phyloP scores from a whole-genome alignment of 2,888 invertebrate species.

The Halocaridina rubra region DNA sequence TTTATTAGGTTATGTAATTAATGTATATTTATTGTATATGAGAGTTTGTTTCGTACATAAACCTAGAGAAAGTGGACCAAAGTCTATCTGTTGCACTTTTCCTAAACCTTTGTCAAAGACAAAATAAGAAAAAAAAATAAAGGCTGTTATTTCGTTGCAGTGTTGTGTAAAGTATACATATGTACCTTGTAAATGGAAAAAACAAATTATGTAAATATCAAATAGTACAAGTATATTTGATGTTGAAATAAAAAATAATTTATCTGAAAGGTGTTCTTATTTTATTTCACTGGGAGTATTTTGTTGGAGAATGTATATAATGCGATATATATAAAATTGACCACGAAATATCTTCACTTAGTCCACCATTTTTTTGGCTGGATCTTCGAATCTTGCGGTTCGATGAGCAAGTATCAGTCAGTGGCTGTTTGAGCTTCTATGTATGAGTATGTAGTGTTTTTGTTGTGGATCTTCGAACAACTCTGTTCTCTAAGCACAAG shows the following conservation, averaged over 20 bases:
- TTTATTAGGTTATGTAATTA: too few relatives aligned
- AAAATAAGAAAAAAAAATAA: constrained; percentile 13
- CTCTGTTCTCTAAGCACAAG: too few relatives aligned
- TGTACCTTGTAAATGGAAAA: constrained; percentile 51
- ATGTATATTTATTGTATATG: too few relatives aligned
- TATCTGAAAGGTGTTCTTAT: too few relatives aligned
- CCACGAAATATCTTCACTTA: neutral
- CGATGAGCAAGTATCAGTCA: too few relatives aligned
- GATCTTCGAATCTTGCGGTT: neutral
- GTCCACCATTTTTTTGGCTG: neutral
- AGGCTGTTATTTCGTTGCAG: constrained; percentile 46
- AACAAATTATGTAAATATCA: constrained; percentile 57
- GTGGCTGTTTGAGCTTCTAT: too few relatives aligned
- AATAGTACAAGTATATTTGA: constrained; percentile 60
- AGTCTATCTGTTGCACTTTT: constrained; percentile 29
- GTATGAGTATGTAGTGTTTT: too few relatives aligned
- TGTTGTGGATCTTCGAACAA: too few relatives aligned
- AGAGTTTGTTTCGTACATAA: too few relatives aligned
- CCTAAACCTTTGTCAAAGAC: constrained; percentile 36
- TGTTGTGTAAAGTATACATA: constrained; percentile 53
- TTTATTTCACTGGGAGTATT: neutral
- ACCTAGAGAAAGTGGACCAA: constrained; percentile 59
- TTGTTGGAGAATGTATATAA: neutral
- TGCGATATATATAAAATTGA: neutral
- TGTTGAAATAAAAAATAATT: constrained; percentile 52